phyloP scores from a whole-genome alignment of 2,888 invertebrate genomes.

The Ceratothoa steindachneri region DNA sequence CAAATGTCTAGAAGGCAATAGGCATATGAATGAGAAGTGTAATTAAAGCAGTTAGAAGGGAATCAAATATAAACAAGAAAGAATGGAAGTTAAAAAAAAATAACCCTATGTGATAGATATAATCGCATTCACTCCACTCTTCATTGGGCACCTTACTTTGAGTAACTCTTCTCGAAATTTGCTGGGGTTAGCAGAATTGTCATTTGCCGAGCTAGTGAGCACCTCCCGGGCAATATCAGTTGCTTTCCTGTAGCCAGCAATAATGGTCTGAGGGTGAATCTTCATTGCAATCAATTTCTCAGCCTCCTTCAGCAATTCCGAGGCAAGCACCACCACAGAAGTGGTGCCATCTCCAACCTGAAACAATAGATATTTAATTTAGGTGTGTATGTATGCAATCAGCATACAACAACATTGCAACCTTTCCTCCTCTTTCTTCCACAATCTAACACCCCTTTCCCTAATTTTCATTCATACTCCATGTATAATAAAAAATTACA shows the following conservation, averaged over 20 bases:
- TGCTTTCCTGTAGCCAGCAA: constrained; percentile 90
- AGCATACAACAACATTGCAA: not conserved
- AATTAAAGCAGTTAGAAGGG: too few relatives aligned
- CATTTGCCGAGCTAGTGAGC: constrained; percentile 70
- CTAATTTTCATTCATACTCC: too few relatives aligned
- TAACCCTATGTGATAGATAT: too few relatives aligned
- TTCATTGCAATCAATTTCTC: constrained; percentile 89
- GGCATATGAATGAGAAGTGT: not conserved
- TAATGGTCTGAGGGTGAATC: constrained; percentile 96
- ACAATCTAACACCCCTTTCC: not conserved
- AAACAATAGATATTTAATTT: too few relatives aligned
- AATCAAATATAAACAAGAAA: too few relatives aligned
- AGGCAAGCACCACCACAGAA: constrained; percentile 91
- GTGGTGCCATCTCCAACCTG: constrained; percentile 93
- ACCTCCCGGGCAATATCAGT: constrained; percentile 77
- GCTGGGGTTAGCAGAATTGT: constrained; percentile 69
- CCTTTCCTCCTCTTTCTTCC: not conserved
- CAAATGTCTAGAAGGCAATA: not conserved
- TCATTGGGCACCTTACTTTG: too few relatives aligned
- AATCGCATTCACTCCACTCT: too few relatives aligned
- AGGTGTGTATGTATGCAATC: not conserved
- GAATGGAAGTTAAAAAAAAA: too few relatives aligned
- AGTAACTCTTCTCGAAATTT: constrained; percentile 76
- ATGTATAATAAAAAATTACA: not conserved
- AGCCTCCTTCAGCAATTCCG: constrained; percentile 90